Conservation (phyloP, 1,140 invertebrate species). For the Cyclina sinensis region DNA sequence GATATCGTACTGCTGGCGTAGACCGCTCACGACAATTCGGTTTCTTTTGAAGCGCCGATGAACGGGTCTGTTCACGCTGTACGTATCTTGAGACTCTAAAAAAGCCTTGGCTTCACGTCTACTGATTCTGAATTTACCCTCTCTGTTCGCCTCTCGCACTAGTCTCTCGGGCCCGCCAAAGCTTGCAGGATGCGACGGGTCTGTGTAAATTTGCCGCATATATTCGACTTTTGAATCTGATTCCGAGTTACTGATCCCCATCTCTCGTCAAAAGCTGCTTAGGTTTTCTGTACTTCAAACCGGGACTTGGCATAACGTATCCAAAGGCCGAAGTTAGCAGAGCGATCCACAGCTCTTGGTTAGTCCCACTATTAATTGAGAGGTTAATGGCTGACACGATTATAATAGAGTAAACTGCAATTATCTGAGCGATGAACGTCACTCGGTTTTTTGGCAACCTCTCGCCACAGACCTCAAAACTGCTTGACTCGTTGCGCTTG, state of each 20-base stretch:
- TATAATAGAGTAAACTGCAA: not conserved
- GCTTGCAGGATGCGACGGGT: not conserved
- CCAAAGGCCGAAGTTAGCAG: not conserved
- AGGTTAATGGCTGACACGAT: not conserved
- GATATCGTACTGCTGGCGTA: not conserved
- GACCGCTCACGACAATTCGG: not conserved
- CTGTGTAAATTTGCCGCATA: not conserved
- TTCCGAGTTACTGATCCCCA: not conserved
- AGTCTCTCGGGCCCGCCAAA: conserved; percentile 9
- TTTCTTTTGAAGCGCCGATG: not conserved
- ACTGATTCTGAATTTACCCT: not conserved
- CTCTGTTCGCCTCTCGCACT: not conserved
- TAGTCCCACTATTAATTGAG: not conserved
- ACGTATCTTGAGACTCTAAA: conserved; percentile 4
- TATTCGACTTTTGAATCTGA: not conserved
- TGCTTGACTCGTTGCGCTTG: not conserved
- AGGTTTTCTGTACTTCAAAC: not conserved
- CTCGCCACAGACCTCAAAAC: not conserved
- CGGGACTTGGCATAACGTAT: not conserved
- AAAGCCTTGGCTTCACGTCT: not conserved
- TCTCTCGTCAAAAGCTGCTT: not conserved
- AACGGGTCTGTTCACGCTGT: not conserved
- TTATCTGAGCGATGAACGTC: conserved; percentile 17
- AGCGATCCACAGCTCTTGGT: not conserved
- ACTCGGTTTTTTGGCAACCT: conserved; percentile 3